Evolutionary conservation across 2,888 invertebrate species (phyloP).

Genomic region (Lycaena phlaeas): DNA sequence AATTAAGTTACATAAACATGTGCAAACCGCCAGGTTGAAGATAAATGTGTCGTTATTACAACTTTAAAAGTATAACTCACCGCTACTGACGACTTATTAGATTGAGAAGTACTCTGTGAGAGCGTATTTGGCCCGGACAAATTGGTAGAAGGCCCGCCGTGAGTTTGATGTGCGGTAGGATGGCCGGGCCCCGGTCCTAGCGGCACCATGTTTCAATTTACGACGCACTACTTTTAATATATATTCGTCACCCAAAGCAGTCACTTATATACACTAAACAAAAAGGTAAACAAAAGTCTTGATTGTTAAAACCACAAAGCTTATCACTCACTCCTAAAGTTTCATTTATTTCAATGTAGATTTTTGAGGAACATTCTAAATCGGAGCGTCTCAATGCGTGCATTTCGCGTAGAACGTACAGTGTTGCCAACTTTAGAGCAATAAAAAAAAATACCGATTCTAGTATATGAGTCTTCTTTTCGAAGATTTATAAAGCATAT

Average conservation of each 20-base stretch:
- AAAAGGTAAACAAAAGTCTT: constrained; percentile 37
- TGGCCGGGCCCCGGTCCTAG: constrained; percentile 78
- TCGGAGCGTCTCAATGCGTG: constrained; percentile 68
- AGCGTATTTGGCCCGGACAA: constrained; percentile 62
- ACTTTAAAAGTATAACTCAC: constrained; percentile 37
- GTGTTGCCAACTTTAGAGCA: constrained; percentile 43
- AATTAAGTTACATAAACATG: constrained; percentile 68
- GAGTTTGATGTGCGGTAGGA: constrained; percentile 66
- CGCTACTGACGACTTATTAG: constrained; percentile 67
- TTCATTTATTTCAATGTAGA: constrained; percentile 49
- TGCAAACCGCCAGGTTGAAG: constrained; percentile 64
- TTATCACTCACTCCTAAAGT: constrained; percentile 42
- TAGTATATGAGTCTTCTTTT: too few species aligned
- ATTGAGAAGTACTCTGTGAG: constrained; percentile 60
- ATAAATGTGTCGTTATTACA: constrained; percentile 41
- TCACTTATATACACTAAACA: constrained; percentile 53
- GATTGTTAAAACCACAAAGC: constrained; percentile 34
- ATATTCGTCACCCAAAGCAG: constrained; percentile 62
- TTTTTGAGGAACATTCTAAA: constrained; percentile 66
- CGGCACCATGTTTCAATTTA: constrained; percentile 78
- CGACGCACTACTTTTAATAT: constrained; percentile 55
- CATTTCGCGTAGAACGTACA: constrained; percentile 65
- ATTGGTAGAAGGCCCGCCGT: constrained; percentile 61
- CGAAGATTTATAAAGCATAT: too few species aligned
- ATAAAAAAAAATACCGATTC: not conserved